phyloP scores from a whole-genome alignment of 2,888 invertebrate species.

The Morinoia aosen region DNA sequence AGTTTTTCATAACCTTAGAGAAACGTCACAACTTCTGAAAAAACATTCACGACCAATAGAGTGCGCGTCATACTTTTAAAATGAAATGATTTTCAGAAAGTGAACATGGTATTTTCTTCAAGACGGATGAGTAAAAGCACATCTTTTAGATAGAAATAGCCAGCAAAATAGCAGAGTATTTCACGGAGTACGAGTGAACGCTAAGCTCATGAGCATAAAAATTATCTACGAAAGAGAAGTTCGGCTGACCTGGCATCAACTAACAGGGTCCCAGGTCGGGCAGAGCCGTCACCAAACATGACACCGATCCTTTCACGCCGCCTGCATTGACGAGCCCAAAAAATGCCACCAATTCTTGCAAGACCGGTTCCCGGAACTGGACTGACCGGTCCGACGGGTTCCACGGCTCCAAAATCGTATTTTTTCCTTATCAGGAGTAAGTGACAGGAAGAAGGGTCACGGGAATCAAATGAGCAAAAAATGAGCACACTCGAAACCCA shows the following conservation, averaged over 20 bases:
- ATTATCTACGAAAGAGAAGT: neutral
- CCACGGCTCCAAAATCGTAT: neutral
- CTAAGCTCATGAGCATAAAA: neutral
- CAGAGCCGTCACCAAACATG: neutral
- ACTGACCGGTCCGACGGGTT: slow-evolving; percentile 46
- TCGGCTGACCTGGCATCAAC: neutral
- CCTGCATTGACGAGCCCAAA: neutral
- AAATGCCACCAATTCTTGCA: slow-evolving; percentile 7
- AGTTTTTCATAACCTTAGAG: neutral
- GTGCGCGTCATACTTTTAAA: no score
- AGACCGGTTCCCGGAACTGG: slow-evolving; percentile 38
- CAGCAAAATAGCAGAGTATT: neutral
- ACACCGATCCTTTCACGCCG: neutral
- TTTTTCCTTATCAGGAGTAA: neutral
- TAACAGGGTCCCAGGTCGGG: neutral
- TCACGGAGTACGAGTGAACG: neutral
- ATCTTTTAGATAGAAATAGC: neutral
- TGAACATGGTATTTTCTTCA: neutral
- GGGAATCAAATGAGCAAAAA: neutral
- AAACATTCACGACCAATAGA: neutral
- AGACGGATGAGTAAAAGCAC: neutral
- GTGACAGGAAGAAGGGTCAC: neutral
- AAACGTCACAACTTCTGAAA: neutral
- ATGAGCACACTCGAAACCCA: neutral
- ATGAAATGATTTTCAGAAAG: no score